phyloP scores from a whole-genome alignment of 2,888 invertebrate genomes.

The Macaria liturata region DNA sequence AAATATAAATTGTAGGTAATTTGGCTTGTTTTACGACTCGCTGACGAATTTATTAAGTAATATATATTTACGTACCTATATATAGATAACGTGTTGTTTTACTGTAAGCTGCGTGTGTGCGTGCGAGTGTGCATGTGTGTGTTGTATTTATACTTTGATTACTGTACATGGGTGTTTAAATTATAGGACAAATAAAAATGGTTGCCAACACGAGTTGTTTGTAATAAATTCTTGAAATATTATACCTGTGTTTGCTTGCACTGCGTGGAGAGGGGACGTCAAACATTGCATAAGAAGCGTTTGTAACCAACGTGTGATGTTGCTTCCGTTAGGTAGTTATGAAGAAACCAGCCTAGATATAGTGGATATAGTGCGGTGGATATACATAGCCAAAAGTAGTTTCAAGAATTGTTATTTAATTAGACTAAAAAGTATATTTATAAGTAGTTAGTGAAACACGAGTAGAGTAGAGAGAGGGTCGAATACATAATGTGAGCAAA shows the following conservation, averaged over 20 bases:
- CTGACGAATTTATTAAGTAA: constrained; percentile 65
- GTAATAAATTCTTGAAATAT: constrained; percentile 20
- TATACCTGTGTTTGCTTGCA: neutral
- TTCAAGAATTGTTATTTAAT: no score
- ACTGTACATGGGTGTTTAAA: constrained; percentile 41
- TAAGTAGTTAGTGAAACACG: no score
- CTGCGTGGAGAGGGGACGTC: no score
- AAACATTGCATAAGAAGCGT: no score
- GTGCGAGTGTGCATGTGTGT: constrained; percentile 30
- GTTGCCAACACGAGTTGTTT: constrained; percentile 33
- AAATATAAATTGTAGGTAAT: constrained; percentile 23
- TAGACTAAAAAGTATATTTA: no score
- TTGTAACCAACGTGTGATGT: no score
- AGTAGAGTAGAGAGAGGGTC: no score
- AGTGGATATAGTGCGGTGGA: no score
- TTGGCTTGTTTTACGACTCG: neutral
- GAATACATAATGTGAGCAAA: no score
- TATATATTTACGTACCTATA: constrained; percentile 47
- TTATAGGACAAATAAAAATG: constrained; percentile 44
- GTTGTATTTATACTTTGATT: constrained; percentile 51
- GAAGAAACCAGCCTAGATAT: no score
- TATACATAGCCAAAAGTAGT: no score
- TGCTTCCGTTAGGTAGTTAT: no score
- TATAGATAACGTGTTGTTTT: constrained; percentile 18
- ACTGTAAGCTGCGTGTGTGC: constrained; percentile 26